These are phyloP conservation scores for Chaetura pelagica DNA, from an alignment of 2,113 vertebrate species.

Conservation along the genomic window DNA sequence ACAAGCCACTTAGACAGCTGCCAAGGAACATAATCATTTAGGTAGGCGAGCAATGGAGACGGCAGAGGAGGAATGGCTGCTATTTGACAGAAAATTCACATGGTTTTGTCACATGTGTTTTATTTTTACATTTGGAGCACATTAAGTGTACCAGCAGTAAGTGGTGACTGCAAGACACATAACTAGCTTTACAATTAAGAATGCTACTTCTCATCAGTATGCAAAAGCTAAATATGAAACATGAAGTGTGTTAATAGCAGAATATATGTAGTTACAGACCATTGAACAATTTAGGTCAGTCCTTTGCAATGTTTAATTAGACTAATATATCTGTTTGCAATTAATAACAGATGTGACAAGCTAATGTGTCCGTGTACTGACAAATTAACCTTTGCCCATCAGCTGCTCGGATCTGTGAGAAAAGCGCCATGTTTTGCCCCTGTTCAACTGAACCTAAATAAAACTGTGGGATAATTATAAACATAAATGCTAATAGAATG, in stretches of 20 bases:
- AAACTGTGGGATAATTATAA: constrained; percentile 90
- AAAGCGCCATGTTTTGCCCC: constrained; percentile 86
- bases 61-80: constrained; percentile 73
- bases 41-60: constrained; percentile 70
- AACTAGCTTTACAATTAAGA: constrained; percentile 75
- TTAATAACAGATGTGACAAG: constrained; percentile 96
- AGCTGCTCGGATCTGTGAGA: constrained; percentile 94
- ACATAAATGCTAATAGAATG: constrained; percentile 91
- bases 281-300: constrained; percentile 86
- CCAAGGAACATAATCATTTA: constrained; percentile 82
- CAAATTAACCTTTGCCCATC: constrained; percentile 96
- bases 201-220: constrained; percentile 77
- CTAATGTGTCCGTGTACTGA: constrained; percentile 89
- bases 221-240: constrained; percentile 74
- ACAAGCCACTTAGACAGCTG: constrained; percentile 90
- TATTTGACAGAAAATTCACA: constrained; percentile 77
- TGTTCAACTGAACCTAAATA: constrained; percentile 81
- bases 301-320: constrained; percentile 85
- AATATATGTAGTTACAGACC: constrained; percentile 78
- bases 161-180: constrained; percentile 60
- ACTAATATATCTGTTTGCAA: constrained; percentile 92
- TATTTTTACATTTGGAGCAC: constrained; percentile 75
- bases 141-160: constrained; percentile 76
- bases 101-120: constrained; percentile 76
- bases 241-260: constrained; percentile 78